These are phyloP conservation scores for Heliornis fulica DNA, from an alignment of 2,113 vertebrate species.

Conservation along the genomic window DNA sequence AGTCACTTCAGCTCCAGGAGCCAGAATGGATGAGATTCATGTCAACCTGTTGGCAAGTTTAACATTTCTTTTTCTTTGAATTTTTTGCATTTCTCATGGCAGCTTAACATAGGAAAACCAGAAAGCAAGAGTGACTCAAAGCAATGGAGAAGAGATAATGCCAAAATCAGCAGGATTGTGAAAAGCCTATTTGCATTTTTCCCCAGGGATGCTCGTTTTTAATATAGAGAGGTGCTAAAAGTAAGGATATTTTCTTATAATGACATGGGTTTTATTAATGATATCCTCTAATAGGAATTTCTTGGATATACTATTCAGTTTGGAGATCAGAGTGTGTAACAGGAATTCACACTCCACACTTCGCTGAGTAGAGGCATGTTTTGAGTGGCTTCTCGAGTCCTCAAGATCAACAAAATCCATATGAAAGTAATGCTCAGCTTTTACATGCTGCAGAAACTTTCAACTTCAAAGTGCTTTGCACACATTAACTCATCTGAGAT, in stretches of 20 bases:
- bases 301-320: neutral
- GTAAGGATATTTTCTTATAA: neutral
- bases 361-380: neutral
- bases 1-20: neutral
- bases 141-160: neutral
- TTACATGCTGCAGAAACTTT: neutral
- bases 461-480: conserved; percentile 31
- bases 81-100: conserved; percentile 18
- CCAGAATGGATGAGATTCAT: neutral
- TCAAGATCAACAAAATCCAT: conserved; percentile 36
- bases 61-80: neutral
- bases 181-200: conserved; percentile 48
- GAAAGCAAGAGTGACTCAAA: conserved; percentile 25
- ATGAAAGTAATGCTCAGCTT: conserved; percentile 33
- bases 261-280: conserved; percentile 17
- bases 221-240: conserved; percentile 47
- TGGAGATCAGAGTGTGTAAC: neutral
- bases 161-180: conserved; percentile 26
- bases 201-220: neutral
- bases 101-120: neutral
- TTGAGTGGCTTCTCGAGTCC: neutral
- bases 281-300: conserved; percentile 1
- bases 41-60: conserved; percentile 27
- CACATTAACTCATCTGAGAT: conserved; percentile 49
- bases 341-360: neutral